A percentile compares a stretch with the other conserved stretches of the same genome.
Evolutionary conservation across 2,113 vertebrate genomes (phyloP).

Genomic region (Myodes glareolus): DNA sequence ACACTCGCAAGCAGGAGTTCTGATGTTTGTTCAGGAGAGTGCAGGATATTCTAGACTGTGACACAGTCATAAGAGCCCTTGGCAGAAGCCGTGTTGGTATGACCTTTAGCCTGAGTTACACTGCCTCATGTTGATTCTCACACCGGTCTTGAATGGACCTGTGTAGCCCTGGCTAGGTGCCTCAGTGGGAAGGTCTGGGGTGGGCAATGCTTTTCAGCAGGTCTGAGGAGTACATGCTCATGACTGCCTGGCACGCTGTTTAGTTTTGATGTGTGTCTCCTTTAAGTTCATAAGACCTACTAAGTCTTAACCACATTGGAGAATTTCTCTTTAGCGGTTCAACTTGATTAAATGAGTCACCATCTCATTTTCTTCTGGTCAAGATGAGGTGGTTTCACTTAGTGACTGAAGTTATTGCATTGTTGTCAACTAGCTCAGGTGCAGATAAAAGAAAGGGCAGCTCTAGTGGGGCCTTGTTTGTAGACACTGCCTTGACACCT

Average conservation of each 20-base stretch:
- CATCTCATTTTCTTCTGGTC: background rate
- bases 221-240: background rate
- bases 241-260: background rate
- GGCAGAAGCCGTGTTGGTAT: background rate
- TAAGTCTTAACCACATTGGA: background rate
- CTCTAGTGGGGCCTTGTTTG: background rate
- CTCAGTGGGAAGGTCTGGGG: background rate
- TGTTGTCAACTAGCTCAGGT: background rate
- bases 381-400: background rate
- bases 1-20: background rate
- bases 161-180: background rate
- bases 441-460: background rate
- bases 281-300: background rate
- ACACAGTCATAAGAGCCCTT: background rate
- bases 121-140: background rate
- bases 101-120: background rate
- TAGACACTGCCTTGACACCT: background rate
- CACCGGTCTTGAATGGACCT: fast-evolving
- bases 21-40: background rate
- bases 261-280: background rate
- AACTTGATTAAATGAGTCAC: background rate
- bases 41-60: background rate
- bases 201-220: background rate
- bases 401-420: background rate
- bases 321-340: background rate